Evolutionary conservation across 2,888 invertebrate species (phyloP).

Genomic region (Branchellion lobata): DNA sequence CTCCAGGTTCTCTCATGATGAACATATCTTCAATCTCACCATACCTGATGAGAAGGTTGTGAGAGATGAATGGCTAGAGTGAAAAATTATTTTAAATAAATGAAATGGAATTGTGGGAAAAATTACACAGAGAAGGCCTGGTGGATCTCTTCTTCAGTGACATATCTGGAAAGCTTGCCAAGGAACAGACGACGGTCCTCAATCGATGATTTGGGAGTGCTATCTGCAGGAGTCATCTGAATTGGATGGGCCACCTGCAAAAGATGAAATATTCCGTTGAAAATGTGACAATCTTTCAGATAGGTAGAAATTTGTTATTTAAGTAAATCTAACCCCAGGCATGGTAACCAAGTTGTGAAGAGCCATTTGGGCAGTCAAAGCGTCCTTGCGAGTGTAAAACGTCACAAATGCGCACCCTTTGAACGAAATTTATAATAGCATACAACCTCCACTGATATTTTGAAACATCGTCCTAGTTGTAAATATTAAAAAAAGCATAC

Average conservation of each 20-base stretch:
- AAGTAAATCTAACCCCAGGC: constrained; percentile 47
- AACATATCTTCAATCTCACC: constrained; percentile 40
- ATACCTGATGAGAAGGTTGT: not conserved
- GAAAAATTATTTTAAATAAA: not conserved
- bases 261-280: too few relatives aligned
- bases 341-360: constrained; percentile 44
- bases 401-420: constrained; percentile 46
- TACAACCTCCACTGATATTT: too few relatives aligned
- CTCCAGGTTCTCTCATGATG: constrained; percentile 33
- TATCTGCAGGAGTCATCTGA: constrained; percentile 48
- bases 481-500: not conserved
- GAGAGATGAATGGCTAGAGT: not conserved
- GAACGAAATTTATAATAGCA: constrained; percentile 1
- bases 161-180: constrained; percentile 18
- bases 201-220: constrained; percentile 38
- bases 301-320: too few relatives aligned
- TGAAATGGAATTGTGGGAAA: not conserved
- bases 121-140: constrained; percentile 16
- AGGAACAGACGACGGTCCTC: constrained; percentile 36
- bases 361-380: constrained; percentile 46
- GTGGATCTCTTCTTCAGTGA: constrained; percentile 34
- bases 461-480: too few relatives aligned
- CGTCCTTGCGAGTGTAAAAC: constrained; percentile 44
- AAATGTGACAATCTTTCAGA: too few relatives aligned
- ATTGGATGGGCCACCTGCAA: constrained; percentile 43